These are phyloP conservation scores for Campoplex nolae DNA, from an alignment of 2,888 invertebrate species.

Conservation along the genomic window DNA sequence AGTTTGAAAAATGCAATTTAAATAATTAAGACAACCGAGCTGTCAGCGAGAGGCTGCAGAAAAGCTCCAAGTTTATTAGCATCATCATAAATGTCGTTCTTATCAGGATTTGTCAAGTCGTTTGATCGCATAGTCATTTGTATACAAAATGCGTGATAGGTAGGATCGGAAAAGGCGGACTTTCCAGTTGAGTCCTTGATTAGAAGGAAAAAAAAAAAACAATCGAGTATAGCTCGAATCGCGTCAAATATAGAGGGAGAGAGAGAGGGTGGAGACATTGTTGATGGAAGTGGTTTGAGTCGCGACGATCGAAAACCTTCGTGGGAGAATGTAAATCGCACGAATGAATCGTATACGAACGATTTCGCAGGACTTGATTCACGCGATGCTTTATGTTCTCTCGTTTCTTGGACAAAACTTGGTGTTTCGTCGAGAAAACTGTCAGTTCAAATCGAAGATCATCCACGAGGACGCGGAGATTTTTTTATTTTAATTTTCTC, in stretches of 20 bases:
- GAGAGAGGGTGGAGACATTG: conserved; percentile 27
- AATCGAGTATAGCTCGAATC: conserved; percentile 36
- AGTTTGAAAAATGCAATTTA: background rate
- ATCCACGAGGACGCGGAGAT: conserved; percentile 13
- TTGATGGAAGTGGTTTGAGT: conserved; percentile 34
- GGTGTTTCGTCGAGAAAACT: conserved; percentile 50
- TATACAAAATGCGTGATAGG: conserved; percentile 4
- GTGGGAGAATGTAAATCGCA: conserved; percentile 70
- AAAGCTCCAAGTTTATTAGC: conserved; percentile 27
- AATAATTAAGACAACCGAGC: background rate
- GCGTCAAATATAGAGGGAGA: conserved; percentile 1
- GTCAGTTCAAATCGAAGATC: conserved; percentile 61
- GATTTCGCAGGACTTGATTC: conserved; percentile 32
- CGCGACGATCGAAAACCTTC: conserved; percentile 68
- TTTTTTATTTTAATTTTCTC: background rate
- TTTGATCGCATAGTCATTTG: conserved; percentile 24
- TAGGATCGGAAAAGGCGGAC: conserved; percentile 26
- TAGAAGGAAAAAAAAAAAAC: conserved; percentile 28
- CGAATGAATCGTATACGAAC: conserved; percentile 43
- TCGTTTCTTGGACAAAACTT: conserved; percentile 50
- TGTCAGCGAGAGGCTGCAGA: background rate
- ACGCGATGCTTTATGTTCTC: background rate
- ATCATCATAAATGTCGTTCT: conserved; percentile 23
- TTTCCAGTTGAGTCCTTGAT: conserved; percentile 59
- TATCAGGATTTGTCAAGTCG: conserved; percentile 50